phyloP scores from a whole-genome alignment of 2,797 vertebrate genomes.

The Macropus fuliginosus region DNA sequence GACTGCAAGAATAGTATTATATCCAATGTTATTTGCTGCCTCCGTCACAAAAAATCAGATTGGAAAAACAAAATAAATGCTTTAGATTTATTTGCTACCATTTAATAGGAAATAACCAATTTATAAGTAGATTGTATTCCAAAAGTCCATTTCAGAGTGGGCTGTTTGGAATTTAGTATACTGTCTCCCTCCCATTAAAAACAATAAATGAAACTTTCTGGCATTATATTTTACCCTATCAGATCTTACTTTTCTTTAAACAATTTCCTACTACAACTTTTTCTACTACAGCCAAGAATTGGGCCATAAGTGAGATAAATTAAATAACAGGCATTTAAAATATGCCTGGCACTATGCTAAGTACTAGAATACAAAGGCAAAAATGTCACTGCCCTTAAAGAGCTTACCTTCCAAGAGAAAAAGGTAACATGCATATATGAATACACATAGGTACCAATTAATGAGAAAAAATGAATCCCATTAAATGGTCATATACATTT shows the following conservation, averaged over 20 bases:
- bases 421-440: background rate
- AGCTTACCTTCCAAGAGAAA: background rate
- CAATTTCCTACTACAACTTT: background rate
- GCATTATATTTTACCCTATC: background rate
- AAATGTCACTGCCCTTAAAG: background rate
- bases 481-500: background rate
- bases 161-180: background rate
- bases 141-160: background rate
- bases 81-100: background rate
- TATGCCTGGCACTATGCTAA: background rate
- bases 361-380: background rate
- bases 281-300: background rate
- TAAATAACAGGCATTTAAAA: background rate
- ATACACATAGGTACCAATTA: background rate
- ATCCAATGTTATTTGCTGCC: background rate
- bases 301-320: background rate
- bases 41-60: background rate
- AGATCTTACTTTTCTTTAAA: background rate
- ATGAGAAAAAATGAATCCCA: background rate
- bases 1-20: background rate
- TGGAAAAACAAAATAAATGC: background rate
- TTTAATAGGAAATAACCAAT: background rate
- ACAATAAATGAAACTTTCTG: background rate
- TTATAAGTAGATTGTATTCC: background rate
- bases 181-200: accelerated